Evolutionary conservation across 2,797 vertebrate genomes (phyloP).

Genomic region (Setipinna tenuifilis): DNA sequence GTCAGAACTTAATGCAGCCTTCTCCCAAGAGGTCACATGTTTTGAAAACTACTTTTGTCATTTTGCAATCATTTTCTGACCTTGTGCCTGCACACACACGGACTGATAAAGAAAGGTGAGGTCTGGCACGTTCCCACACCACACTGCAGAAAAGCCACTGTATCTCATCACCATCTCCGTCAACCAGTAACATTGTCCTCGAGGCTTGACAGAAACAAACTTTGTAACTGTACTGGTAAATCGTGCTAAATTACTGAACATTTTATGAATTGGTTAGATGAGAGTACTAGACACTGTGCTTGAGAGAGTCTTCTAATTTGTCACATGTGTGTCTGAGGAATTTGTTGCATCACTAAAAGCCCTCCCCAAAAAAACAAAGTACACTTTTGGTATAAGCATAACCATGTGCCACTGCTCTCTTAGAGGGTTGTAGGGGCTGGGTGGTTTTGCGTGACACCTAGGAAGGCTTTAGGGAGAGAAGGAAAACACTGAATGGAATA

Average conservation of each 20-base stretch:
- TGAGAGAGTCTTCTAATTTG: not conserved
- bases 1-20: not conserved
- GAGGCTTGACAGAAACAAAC: too few species aligned
- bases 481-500: slow-evolving; percentile 49
- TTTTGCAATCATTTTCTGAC: slow-evolving; percentile 3
- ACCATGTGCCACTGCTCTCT: slow-evolving; percentile 7
- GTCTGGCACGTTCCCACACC: slow-evolving; percentile 52
- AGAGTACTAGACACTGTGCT: not conserved
- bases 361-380: not conserved
- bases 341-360: not conserved
- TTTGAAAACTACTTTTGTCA: not conserved
- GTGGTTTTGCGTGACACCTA: not conserved
- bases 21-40: not conserved
- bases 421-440: slow-evolving; percentile 2
- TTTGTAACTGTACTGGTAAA: too few species aligned
- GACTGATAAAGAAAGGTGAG: slow-evolving; percentile 51
- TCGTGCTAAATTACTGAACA: too few species aligned
- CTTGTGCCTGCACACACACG: slow-evolving; percentile 38
- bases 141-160: not conserved
- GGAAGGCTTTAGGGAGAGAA: not conserved
- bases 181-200: not conserved
- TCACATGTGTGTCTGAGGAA: not conserved
- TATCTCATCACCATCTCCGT: not conserved
- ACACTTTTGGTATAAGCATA: not conserved
- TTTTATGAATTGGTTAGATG: not conserved